These are phyloP conservation scores for Elmis aenea DNA, from an alignment of 2,888 invertebrate genomes.

Conservation along the genomic window DNA sequence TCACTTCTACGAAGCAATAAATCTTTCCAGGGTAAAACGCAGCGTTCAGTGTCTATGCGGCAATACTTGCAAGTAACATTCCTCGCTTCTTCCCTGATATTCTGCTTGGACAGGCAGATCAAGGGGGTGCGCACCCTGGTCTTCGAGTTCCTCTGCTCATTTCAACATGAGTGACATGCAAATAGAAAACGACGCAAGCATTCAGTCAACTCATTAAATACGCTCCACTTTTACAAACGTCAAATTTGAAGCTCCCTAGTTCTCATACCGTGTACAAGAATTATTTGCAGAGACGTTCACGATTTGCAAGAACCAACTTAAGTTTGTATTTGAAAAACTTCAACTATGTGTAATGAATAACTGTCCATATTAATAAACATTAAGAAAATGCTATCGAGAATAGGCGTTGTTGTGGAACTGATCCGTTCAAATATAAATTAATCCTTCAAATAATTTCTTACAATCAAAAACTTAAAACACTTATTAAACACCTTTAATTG, in stretches of 20 bases:
- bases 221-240: too few relatives aligned
- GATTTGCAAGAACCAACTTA: too few relatives aligned
- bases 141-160: conserved; percentile 38
- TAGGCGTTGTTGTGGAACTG: too few relatives aligned
- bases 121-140: conserved; percentile 27
- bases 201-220: conserved; percentile 41
- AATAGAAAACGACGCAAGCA: conserved; percentile 40
- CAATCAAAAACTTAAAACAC: too few relatives aligned
- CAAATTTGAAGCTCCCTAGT: too few relatives aligned
- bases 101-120: conserved; percentile 26
- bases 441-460: too few relatives aligned
- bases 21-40: conserved; percentile 34
- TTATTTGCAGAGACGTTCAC: not conserved
- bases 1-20: conserved; percentile 42
- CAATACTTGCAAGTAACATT: conserved; percentile 30
- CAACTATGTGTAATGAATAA: too few relatives aligned
- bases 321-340: too few relatives aligned
- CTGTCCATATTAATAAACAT: too few relatives aligned
- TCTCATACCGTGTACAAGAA: too few relatives aligned
- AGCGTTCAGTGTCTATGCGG: conserved; percentile 28
- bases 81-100: conserved; percentile 26
- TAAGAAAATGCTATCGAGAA: too few relatives aligned
- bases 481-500: too few relatives aligned
- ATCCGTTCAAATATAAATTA: not conserved
- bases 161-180: conserved; percentile 41